Evolutionary conservation across 2,888 invertebrate genomes (phyloP).

Genomic region (Melieria picta): DNA sequence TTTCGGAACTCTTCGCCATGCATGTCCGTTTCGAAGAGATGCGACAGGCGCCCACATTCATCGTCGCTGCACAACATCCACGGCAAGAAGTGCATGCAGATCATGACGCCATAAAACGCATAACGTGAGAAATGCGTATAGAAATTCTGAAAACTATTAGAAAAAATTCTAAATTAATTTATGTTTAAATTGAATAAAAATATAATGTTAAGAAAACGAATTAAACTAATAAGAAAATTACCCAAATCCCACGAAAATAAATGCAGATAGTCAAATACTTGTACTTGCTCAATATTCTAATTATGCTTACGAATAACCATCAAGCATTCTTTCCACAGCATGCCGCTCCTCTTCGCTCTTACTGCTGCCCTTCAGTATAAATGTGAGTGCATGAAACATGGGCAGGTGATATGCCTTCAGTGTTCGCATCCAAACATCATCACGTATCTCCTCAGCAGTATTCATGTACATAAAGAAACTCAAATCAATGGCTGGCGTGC

Average conservation of each 20-base stretch:
- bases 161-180: background rate
- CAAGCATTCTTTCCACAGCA: constrained; percentile 37
- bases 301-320: constrained; percentile 44
- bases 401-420: constrained; percentile 54
- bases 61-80: constrained; percentile 56
- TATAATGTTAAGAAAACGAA: background rate
- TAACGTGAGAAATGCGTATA: constrained; percentile 59
- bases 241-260: too few relatives aligned
- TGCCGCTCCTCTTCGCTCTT: constrained; percentile 28
- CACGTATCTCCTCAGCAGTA: constrained; percentile 49
- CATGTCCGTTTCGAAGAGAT: constrained; percentile 57
- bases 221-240: too few relatives aligned
- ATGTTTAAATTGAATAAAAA: constrained; percentile 7
- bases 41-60: constrained; percentile 54
- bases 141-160: constrained; percentile 55
- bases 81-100: constrained; percentile 61
- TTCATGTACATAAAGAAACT: constrained; percentile 64
- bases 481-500: constrained; percentile 59
- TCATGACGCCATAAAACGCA: constrained; percentile 61
- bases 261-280: too few relatives aligned
- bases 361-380: constrained; percentile 47
- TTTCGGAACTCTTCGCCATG: constrained; percentile 55
- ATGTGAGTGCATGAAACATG: constrained; percentile 51
- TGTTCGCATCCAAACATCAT: constrained; percentile 51
- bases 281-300: background rate